Evolutionary conservation across 2,113 vertebrate species (phyloP).

Genomic region (Halichoeres trimaculatus): DNA sequence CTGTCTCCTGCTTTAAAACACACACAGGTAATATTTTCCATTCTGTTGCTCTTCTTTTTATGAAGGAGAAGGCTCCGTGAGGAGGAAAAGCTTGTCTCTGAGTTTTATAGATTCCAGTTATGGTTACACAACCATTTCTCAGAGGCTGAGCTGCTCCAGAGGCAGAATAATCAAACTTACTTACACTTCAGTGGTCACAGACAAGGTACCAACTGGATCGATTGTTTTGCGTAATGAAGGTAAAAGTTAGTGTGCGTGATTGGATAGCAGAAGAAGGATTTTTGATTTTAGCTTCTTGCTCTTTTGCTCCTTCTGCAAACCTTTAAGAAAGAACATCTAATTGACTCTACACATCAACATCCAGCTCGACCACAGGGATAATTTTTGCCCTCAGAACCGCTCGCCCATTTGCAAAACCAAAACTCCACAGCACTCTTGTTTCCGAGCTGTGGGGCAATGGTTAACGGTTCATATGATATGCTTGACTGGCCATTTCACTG

Average conservation of each 20-base stretch:
- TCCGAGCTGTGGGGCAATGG: background rate
- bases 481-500: conserved; percentile 6
- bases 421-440: background rate
- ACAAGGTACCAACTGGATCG: conserved; percentile 3
- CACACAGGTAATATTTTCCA: conserved; percentile 49
- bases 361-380: background rate
- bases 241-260: conserved; percentile 1
- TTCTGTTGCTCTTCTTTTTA: conserved; percentile 29
- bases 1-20: conserved; percentile 29
- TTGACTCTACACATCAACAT: background rate
- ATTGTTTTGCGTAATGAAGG: background rate
- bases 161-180: conserved; percentile 27
- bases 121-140: conserved; percentile 26
- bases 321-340: background rate
- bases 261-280: background rate
- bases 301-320: background rate
- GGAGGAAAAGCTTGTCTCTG: background rate
- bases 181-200: background rate
- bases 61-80: conserved; percentile 11
- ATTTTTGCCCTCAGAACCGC: background rate
- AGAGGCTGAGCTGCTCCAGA: conserved; percentile 24
- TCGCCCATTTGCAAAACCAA: background rate
- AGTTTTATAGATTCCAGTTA: conserved; percentile 33
- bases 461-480: conserved; percentile 16
- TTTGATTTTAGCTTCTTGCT: background rate